A percentile compares a stretch with the other conserved stretches of the same genome.
Evolutionary conservation across 2,888 invertebrate genomes (phyloP).

Genomic region (Erynnis tages): DNA sequence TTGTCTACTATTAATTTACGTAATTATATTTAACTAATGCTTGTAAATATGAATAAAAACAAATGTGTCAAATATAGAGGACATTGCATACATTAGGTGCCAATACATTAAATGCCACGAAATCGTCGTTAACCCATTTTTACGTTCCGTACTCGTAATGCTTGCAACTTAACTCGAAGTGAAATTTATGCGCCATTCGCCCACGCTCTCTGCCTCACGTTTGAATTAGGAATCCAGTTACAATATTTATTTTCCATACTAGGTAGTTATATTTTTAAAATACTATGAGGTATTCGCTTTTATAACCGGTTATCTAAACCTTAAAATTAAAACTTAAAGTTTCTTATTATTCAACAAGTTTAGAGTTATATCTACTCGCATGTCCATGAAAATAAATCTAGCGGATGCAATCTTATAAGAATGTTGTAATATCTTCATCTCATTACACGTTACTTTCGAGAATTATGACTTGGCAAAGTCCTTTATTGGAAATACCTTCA

Average conservation of each 20-base stretch:
- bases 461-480: constrained; percentile 82
- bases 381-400: constrained; percentile 33
- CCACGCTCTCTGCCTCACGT: constrained; percentile 44
- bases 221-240: constrained; percentile 55
- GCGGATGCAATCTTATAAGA: constrained; percentile 60
- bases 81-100: no score
- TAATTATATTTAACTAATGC: no score
- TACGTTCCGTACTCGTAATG: constrained; percentile 57
- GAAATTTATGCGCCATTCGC: constrained; percentile 73
- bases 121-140: constrained; percentile 48
- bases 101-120: constrained; percentile 15
- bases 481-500: constrained; percentile 82
- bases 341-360: no score
- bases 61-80: no score
- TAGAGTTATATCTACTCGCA: no score
- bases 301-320: no score
- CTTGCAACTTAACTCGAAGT: constrained; percentile 60
- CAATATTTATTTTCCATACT: constrained; percentile 34
- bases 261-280: neutral
- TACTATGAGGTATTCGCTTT: no score
- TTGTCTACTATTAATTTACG: no score
- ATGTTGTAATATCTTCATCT: constrained; percentile 79
- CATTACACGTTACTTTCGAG: constrained; percentile 81
- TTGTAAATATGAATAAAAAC: no score
- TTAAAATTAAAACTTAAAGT: no score